Evolutionary conservation across 2,797 vertebrate species (phyloP).

Genomic region (Cyprinella venusta): DNA sequence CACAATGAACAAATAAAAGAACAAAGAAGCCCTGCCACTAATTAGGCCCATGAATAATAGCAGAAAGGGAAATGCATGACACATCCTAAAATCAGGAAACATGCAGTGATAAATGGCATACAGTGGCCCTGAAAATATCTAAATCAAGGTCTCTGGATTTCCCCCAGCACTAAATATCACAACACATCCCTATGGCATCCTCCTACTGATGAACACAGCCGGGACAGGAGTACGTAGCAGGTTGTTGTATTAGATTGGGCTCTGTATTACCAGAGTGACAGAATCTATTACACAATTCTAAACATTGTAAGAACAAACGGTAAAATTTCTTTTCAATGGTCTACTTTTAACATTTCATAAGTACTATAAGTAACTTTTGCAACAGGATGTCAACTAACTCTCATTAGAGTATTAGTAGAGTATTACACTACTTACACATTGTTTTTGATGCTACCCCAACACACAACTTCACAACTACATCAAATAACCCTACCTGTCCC

Average conservation of each 20-base stretch:
- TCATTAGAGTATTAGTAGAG: neutral
- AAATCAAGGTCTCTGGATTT: conserved; percentile 29
- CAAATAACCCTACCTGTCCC: too few species aligned
- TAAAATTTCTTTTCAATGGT: neutral
- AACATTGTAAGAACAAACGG: conserved; percentile 36
- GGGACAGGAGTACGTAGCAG: neutral
- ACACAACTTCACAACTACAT: too few species aligned
- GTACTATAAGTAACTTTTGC: neutral
- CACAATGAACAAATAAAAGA: conserved; percentile 10
- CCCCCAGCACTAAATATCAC: conserved; percentile 21
- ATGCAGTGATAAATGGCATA: conserved; percentile 34
- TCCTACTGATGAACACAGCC: conserved; percentile 7
- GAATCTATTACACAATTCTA: conserved; percentile 1
- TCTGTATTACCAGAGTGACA: conserved; percentile 1
- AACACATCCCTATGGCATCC: neutral
- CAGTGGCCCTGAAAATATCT: conserved; percentile 9
- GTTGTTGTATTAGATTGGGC: neutral
- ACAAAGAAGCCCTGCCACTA: conserved; percentile 24
- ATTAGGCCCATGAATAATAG: conserved; percentile 46
- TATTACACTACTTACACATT: neutral
- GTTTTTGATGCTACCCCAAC: too few species aligned
- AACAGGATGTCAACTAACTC: neutral
- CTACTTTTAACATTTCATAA: neutral
- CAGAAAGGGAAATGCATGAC: conserved; percentile 37
- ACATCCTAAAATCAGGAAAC: conserved; percentile 52